Conservation (phyloP, 1,140 invertebrate genomes). For the Aporrectodea caliginosa region DNA sequence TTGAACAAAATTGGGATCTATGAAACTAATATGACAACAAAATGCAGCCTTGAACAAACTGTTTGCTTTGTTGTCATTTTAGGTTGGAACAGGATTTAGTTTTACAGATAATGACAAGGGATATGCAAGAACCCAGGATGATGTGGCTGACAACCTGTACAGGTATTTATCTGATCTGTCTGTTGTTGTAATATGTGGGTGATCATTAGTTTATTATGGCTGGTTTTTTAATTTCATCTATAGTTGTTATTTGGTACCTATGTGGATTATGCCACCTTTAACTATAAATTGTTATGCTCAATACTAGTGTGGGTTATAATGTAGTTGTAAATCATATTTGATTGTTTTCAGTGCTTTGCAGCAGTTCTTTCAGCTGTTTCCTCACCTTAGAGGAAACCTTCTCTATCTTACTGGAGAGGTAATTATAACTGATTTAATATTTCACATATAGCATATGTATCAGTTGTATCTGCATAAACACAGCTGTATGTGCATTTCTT, state of each 20-base stretch:
- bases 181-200: too few relatives aligned
- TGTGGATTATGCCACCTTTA: too few relatives aligned
- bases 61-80: constrained; percentile 16
- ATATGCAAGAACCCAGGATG: constrained; percentile 53
- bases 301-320: too few relatives aligned
- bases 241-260: too few relatives aligned
- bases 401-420: constrained; percentile 57
- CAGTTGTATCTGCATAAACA: not conserved
- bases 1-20: too few relatives aligned
- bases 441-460: not conserved
- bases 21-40: too few relatives aligned
- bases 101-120: constrained; percentile 47
- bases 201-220: too few relatives aligned
- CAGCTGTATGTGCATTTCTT: not conserved
- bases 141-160: constrained; percentile 56
- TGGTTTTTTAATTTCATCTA: too few relatives aligned
- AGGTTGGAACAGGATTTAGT: constrained; percentile 52
- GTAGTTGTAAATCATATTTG: too few relatives aligned
- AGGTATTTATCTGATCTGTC: constrained; percentile 36
- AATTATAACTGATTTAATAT: constrained; percentile 13
- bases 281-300: too few relatives aligned
- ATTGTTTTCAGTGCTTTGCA: constrained; percentile 44
- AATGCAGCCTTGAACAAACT: too few relatives aligned
- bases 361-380: constrained; percentile 56
- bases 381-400: constrained; percentile 46